Evolutionary conservation across 2,797 vertebrate species (phyloP).

Genomic region (Cichlasoma orientale): DNA sequence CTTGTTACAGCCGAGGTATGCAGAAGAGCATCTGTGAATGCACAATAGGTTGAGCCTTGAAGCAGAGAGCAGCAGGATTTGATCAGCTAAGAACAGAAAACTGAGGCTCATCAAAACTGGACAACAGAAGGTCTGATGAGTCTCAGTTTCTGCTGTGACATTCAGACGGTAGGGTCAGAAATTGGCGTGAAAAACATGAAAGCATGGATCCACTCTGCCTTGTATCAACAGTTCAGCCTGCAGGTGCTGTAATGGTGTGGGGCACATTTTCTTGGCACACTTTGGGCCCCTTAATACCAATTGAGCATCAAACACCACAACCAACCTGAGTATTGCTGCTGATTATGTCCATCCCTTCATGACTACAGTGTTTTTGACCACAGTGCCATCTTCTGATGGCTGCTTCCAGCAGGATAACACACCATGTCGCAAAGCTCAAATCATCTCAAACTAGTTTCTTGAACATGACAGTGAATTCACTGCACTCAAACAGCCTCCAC

Average conservation of each 20-base stretch:
- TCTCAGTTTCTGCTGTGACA: neutral
- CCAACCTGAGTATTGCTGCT: neutral
- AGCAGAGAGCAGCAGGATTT: too few species aligned
- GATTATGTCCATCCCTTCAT: neutral
- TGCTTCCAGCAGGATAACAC: too few species aligned
- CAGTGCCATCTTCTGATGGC: neutral
- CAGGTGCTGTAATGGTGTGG: neutral
- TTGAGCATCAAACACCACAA: neutral
- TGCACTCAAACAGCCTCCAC: neutral
- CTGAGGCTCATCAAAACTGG: neutral
- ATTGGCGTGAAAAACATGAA: constrained; percentile 31
- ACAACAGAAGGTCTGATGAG: neutral
- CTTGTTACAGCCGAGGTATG: too few species aligned
- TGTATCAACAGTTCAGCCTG: neutral
- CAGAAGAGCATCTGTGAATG: too few species aligned
- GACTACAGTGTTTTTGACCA: neutral
- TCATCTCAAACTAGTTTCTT: neutral
- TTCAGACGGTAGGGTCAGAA: constrained; percentile 28
- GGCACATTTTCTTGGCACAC: neutral
- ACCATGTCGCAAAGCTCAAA: neutral
- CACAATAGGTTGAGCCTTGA: too few species aligned
- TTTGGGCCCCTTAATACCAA: neutral
- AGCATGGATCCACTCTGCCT: neutral
- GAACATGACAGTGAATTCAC: neutral
- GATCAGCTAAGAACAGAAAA: too few species aligned